Base-by-base conservation (phyloP, 2,888 invertebrate genomes). In the Heterodera filipjevi region DNA sequence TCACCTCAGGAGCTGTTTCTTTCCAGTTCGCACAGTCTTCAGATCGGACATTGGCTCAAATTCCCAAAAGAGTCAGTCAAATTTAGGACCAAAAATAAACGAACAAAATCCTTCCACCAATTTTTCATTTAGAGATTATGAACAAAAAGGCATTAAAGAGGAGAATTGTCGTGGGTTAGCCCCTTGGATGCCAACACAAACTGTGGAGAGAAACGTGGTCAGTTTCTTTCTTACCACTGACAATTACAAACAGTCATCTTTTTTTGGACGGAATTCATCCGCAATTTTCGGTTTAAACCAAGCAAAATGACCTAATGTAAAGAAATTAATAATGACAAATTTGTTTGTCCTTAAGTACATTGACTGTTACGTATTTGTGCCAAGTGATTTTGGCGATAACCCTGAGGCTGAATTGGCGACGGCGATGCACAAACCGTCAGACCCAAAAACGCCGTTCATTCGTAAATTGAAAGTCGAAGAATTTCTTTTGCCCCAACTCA, bases 41-140 rank as follows among this genome's bases (percentile, higher is more conserved):
- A 8, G 59, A 59, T n/a, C n/a, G 53, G 53, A 53, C 53, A 53
- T 53, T 53, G 53, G 59, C 59, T 59, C n/a, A 59, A 59, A 59
- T 59, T 59, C 10, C 39, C 10, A 6, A 39, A 39, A 39, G 10
- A 39, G 10, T 39, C n/a, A 39, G 39, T 39, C 39, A 39, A 6
- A 39, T 39, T 39, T 39, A n/a, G n/a, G n/a, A n/a, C n/a, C n/a
- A n/a, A n/a, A n/a, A n/a, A n/a, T n/a, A n/a, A n/a, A n/a, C n/a
- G n/a, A n/a, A n/a, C n/a, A n/a, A n/a, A n/a, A n/a, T n/a, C n/a
- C n/a, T n/a, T n/a, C n/a, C n/a, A n/a, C n/a, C n/a, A n/a, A n/a
- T n/a, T n/a, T n/a, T n/a, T n/a, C n/a, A 19, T 53, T 53, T 22
- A 53, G 53, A 53, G 53, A 53, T 53, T 53, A 19, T 53, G 53